These are phyloP conservation scores for Eonycteris spelaea DNA, from an alignment of 2,113 vertebrate species.

Conservation along the genomic window DNA sequence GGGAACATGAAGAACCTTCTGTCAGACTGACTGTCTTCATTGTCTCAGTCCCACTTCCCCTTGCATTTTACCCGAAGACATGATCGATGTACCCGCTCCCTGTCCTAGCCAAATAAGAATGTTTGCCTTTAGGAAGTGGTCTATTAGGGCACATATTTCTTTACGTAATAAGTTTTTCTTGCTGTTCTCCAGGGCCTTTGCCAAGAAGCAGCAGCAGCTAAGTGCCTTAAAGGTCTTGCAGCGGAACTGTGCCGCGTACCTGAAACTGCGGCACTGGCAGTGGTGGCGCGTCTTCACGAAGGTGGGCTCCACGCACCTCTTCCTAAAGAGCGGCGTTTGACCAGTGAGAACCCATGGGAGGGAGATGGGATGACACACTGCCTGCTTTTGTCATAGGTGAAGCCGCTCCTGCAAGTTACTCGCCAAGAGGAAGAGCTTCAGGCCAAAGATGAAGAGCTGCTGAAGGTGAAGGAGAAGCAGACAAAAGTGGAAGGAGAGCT, in stretches of 20 bases:
- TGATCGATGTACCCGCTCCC: no score
- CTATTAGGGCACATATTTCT: neutral
- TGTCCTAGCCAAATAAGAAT: neutral
- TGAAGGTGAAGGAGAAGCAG: slow-evolving; percentile 97
- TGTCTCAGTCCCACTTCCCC: neutral
- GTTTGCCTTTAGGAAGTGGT: neutral
- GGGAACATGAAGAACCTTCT: neutral
- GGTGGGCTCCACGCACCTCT: slow-evolving; percentile 71
- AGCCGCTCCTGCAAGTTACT: slow-evolving; percentile 98
- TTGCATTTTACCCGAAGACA: neutral
- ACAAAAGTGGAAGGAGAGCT: slow-evolving; percentile 95
- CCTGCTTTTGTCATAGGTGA: slow-evolving; percentile 85
- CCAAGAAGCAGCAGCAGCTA: slow-evolving; percentile 97
- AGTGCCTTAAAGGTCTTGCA: slow-evolving; percentile 97
- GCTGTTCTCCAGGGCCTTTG: slow-evolving; percentile 88
- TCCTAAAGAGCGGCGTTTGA: accelerated
- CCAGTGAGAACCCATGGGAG: accelerated
- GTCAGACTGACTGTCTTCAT: neutral
- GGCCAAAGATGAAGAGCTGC: slow-evolving; percentile 96
- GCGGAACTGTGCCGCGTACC: slow-evolving; percentile 97
- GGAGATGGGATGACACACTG: neutral
- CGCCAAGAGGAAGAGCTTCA: slow-evolving; percentile 97
- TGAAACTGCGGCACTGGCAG: slow-evolving; percentile 98
- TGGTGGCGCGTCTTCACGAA: slow-evolving; percentile 99
- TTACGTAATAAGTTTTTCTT: neutral